Evolutionary conservation across 1,140 invertebrate genomes (phyloP), one percentile per base, ranked within the genome.

Genomic region (Agraylea sexmaculata): DNA sequence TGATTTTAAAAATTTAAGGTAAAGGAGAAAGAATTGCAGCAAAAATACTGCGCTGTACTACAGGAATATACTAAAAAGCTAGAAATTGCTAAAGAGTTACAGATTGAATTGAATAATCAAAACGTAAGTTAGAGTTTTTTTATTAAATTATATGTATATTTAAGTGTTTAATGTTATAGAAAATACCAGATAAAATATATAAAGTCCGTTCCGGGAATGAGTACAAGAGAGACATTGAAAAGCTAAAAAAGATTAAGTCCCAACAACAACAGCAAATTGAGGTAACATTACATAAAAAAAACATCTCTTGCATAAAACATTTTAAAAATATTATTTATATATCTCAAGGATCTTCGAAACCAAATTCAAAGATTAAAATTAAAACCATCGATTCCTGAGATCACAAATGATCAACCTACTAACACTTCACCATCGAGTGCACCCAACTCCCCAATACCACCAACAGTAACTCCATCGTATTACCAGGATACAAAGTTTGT

Each of bases 181-280:
- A 8, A 27, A 7, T 27, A 27, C 23, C 23, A n/a, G 7, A 27
- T 27, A 34, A 34, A 6, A 34, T 18, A 34, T 34, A 17, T 34
- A 18, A 34, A 6, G 7, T 15, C 11, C 11, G 25, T 12, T 17
- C 31, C 8, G 42, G 42, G n/a, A 30, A 41, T 10, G 47, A 45
- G 13, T 43, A 49, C 15, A 32, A 40, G 16, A 40, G 27, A 12
- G 43, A 49, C 21, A 19, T 49, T 13, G 37, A 37, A 11, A 28
- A 43, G 15, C 29, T 49, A n/a, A 35, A 23, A 15, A 17, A 37
- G 23, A 37, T 49, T 18, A 35, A 40, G 7, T 39, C 40, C 36
- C 37, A 49, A 33, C 43, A 49, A 19, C 35, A 43, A 15, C 40
- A 43, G 18, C 37, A 45, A 35, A 49, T 49, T 11, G 47, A 49